phyloP scores from a whole-genome alignment of 2,888 invertebrate genomes.

The Hirtodrosophila duncani region DNA sequence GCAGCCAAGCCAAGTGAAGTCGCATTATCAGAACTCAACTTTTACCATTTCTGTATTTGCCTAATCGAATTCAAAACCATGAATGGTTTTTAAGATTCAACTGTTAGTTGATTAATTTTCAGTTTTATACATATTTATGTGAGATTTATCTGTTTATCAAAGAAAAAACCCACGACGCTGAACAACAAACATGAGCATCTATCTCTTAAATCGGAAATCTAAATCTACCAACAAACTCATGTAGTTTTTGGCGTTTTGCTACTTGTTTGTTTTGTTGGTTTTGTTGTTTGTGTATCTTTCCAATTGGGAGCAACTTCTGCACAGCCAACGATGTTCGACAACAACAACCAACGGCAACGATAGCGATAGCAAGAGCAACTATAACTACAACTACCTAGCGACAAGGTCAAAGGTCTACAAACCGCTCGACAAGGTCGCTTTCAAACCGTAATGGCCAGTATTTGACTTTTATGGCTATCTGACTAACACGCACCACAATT shows the following conservation, averaged over 20 bases:
- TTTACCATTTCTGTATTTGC: no score
- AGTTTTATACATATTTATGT: no score
- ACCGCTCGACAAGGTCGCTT: slow-evolving; percentile 58
- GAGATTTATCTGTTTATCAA: no score
- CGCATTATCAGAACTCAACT: no score
- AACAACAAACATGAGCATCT: no score
- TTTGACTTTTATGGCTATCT: slow-evolving; percentile 62
- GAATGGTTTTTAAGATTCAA: no score
- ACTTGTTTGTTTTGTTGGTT: slow-evolving; percentile 30
- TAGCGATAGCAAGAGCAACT: slow-evolving; percentile 21
- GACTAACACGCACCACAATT: slow-evolving; percentile 62
- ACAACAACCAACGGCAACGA: slow-evolving; percentile 23
- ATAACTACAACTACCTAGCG: slow-evolving; percentile 43
- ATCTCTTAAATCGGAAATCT: no score
- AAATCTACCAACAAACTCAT: no score
- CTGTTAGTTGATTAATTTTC: no score
- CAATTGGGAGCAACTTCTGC: slow-evolving; percentile 69
- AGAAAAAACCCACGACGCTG: no score
- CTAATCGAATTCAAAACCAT: no score
- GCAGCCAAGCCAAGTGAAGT: no score
- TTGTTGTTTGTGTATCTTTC: slow-evolving; percentile 52
- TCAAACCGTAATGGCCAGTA: slow-evolving; percentile 62
- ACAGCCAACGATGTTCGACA: slow-evolving; percentile 33
- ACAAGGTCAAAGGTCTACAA: slow-evolving; percentile 69
- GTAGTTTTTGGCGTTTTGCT: slow-evolving; percentile 15